Evolutionary conservation across 1,140 invertebrate genomes (phyloP).

Genomic region (Harlomillsia oculata): DNA sequence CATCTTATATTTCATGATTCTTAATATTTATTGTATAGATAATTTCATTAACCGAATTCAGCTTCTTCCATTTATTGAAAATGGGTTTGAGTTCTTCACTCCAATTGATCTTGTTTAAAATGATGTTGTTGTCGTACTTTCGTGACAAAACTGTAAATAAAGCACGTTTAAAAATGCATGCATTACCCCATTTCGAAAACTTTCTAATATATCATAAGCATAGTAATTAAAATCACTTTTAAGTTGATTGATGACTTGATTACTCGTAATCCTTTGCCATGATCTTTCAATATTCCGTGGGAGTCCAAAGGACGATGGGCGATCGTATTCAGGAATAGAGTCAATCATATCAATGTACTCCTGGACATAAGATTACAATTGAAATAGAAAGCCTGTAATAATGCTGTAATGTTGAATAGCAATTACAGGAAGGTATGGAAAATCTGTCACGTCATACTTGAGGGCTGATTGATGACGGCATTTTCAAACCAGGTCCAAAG

Average conservation of each 20-base stretch:
- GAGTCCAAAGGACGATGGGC: slow-evolving; percentile 62
- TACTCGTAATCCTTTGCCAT: slow-evolving; percentile 60
- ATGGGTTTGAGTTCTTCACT: slow-evolving; percentile 54
- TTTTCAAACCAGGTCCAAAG: slow-evolving; percentile 43
- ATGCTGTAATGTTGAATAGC: background rate
- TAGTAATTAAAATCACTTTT: slow-evolving; percentile 45
- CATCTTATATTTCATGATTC: slow-evolving; percentile 36
- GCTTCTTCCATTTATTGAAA: slow-evolving; percentile 64
- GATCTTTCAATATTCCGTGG: slow-evolving; percentile 70
- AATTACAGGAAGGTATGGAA: background rate
- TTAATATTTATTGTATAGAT: background rate
- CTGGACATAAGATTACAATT: slow-evolving; percentile 38
- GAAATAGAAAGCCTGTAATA: background rate
- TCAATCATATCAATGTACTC: slow-evolving; percentile 55
- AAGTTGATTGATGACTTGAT: slow-evolving; percentile 53
- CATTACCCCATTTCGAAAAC: background rate
- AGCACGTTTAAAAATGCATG: too few relatives aligned
- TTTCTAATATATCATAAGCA: background rate
- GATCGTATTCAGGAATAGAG: slow-evolving; percentile 55
- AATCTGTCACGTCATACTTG: slow-evolving; percentile 38
- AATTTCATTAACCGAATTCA: slow-evolving; percentile 50
- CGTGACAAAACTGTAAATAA: slow-evolving; percentile 13
- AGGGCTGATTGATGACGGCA: slow-evolving; percentile 46
- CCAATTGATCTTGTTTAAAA: slow-evolving; percentile 45
- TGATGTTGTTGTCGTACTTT: slow-evolving; percentile 24